Evolutionary conservation across 2,113 vertebrate species (phyloP).

Genomic region (Caranx melampygus): DNA sequence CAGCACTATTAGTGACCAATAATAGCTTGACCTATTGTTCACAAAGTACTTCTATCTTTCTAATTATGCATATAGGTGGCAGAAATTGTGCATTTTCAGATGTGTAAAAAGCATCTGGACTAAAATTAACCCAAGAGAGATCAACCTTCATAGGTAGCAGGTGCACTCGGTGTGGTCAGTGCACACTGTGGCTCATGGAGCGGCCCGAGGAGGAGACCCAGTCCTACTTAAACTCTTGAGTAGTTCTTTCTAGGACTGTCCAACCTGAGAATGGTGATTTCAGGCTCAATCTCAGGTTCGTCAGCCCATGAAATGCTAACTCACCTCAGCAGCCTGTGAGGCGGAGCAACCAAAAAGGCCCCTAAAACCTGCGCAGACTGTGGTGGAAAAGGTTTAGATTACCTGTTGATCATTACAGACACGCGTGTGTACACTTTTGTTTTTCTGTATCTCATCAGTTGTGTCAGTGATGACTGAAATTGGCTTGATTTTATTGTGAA

Average conservation of each 20-base stretch:
- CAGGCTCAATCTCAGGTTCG: slow-evolving; percentile 95
- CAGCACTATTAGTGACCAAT: neutral
- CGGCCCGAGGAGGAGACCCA: neutral
- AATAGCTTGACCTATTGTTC: neutral
- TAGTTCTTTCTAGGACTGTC: slow-evolving; percentile 92
- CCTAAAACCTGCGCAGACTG: neutral
- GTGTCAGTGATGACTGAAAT: neutral
- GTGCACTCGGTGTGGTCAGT: neutral
- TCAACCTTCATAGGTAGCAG: neutral
- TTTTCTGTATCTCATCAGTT: neutral
- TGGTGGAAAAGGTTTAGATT: neutral
- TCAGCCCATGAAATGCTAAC: slow-evolving; percentile 92
- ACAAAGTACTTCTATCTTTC: neutral
- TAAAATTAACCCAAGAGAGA: neutral
- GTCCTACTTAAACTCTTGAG: slow-evolving; percentile 61
- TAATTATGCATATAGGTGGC: neutral
- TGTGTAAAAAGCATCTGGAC: neutral
- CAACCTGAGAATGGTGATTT: slow-evolving; percentile 93
- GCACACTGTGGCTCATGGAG: neutral
- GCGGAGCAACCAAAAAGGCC: neutral
- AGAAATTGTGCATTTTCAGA: neutral
- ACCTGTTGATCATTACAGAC: neutral
- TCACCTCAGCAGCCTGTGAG: slow-evolving; percentile 64
- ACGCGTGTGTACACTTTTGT: neutral
- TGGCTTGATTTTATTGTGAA: neutral